phyloP scores from a whole-genome alignment of 2,113 vertebrate genomes.

The Zosterops lateralis region DNA sequence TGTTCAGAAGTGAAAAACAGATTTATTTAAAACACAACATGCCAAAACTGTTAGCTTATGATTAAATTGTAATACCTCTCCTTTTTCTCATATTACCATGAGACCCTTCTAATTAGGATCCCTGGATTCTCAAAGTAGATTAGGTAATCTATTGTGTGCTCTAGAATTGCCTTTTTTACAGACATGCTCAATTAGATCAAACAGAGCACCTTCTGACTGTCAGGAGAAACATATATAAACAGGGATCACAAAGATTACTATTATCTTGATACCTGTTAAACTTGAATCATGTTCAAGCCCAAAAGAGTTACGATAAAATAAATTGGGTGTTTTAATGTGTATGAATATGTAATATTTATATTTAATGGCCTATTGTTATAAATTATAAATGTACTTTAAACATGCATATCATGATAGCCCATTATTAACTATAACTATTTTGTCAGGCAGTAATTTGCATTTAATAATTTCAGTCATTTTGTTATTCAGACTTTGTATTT shows the following conservation, averaged over 20 bases:
- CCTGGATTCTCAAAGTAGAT: background rate
- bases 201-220: background rate
- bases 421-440: slow-evolving; percentile 36
- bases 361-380: background rate
- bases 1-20: background rate
- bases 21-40: background rate
- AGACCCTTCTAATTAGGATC: background rate
- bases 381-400: slow-evolving; percentile 27
- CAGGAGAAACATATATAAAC: background rate
- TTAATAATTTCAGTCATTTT: slow-evolving; percentile 54
- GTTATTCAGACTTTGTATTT: slow-evolving; percentile 39
- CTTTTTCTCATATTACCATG: background rate
- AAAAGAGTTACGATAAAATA: background rate
- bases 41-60: background rate
- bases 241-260: slow-evolving; percentile 4
- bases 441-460: slow-evolving; percentile 42
- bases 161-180: background rate
- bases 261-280: slow-evolving; percentile 26
- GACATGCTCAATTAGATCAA: background rate
- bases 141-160: background rate
- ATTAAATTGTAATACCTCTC: background rate
- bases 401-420: background rate
- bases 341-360: background rate
- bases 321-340: background rate
- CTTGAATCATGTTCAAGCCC: background rate